A percentile compares a stretch with the other conserved stretches of the same genome.
phyloP scores from a whole-genome alignment of 1,140 invertebrate species.

The Polyergus mexicanus region DNA sequence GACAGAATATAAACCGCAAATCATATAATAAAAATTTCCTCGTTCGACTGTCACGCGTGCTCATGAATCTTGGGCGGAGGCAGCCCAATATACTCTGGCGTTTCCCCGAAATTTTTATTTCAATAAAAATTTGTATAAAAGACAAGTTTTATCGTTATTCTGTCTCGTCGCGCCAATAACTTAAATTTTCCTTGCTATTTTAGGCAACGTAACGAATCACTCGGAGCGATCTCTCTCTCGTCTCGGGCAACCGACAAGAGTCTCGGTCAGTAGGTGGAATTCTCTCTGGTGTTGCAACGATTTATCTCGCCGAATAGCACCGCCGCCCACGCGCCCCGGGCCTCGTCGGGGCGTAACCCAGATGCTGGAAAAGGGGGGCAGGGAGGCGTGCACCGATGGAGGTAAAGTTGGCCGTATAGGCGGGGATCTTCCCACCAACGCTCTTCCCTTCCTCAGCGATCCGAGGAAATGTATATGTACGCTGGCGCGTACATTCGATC shows the following conservation, averaged over 20 bases:
- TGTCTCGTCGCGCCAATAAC: too few relatives aligned
- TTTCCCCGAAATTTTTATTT: too few relatives aligned
- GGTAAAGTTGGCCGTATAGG: slow-evolving; percentile 63
- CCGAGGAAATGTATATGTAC: slow-evolving; percentile 57
- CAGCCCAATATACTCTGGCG: too few relatives aligned
- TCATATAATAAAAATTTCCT: too few relatives aligned
- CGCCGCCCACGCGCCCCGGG: slow-evolving; percentile 59
- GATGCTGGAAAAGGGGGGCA: too few relatives aligned
- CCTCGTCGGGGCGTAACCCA: slow-evolving; percentile 72
- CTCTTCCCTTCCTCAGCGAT: slow-evolving; percentile 28
- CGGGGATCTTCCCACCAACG: slow-evolving; percentile 71
- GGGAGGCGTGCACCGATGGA: slow-evolving; percentile 69
- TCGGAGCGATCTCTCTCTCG: slow-evolving; percentile 18
- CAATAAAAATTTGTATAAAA: too few relatives aligned
- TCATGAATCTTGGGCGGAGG: too few relatives aligned
- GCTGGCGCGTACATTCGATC: slow-evolving; percentile 64
- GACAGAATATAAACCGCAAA: too few relatives aligned
- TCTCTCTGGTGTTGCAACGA: slow-evolving; percentile 46
- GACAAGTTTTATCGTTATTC: too few relatives aligned
- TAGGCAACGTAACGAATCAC: slow-evolving; percentile 9
- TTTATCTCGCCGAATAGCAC: slow-evolving; percentile 56
- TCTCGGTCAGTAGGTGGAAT: slow-evolving; percentile 76
- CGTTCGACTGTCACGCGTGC: too few relatives aligned
- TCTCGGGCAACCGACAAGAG: slow-evolving; percentile 40
- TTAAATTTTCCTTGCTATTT: slow-evolving; percentile 13